These are phyloP conservation scores for Nomada flava DNA, from an alignment of 2,888 invertebrate genomes.

Conservation along the genomic window DNA sequence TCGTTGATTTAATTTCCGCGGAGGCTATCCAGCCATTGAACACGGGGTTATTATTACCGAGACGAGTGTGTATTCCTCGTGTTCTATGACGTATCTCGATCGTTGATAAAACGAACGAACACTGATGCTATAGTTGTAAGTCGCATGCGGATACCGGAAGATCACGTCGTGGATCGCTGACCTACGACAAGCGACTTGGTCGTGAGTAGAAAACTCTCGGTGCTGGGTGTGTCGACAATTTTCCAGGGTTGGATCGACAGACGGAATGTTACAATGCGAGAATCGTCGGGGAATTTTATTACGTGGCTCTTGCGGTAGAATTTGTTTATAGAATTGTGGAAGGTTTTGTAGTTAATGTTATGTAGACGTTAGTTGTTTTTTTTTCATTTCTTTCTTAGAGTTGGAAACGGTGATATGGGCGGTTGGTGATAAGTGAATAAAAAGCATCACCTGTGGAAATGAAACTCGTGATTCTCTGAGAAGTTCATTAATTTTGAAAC, in stretches of 20 bases:
- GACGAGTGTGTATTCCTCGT: constrained; percentile 3
- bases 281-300: background rate
- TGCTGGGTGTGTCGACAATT: background rate
- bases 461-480: too few species aligned
- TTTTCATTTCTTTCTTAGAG: too few species aligned
- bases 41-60: constrained; percentile 3
- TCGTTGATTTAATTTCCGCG: constrained; percentile 38
- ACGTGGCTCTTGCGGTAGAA: too few species aligned
- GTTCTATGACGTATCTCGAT: constrained; percentile 30
- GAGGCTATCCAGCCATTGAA: background rate
- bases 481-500: too few species aligned
- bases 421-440: too few species aligned
- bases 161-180: constrained; percentile 68
- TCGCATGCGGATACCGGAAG: constrained; percentile 47
- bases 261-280: too few species aligned
- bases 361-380: too few species aligned
- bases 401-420: too few species aligned
- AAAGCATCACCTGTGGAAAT: too few species aligned
- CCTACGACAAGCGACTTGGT: constrained; percentile 65
- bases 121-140: constrained; percentile 26
- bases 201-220: constrained; percentile 15
- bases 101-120: constrained; percentile 19
- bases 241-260: too few species aligned
- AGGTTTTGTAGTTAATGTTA: too few species aligned
- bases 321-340: too few species aligned